Evolutionary conservation across 1,140 invertebrate species (phyloP).

Genomic region (Pseudomyrmex dendroicus): DNA sequence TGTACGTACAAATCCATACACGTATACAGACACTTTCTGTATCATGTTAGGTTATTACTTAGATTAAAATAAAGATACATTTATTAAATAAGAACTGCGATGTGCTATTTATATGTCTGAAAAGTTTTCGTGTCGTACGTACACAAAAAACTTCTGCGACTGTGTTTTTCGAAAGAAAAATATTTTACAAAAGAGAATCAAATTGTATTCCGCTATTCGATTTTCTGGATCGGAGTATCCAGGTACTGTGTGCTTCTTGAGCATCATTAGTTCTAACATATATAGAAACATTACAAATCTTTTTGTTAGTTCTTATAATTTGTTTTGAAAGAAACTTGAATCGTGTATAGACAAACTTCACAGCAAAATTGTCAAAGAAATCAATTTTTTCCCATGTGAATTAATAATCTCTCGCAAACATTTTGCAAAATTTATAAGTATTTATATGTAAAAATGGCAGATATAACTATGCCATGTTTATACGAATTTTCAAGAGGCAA

Average conservation of each 20-base stretch:
- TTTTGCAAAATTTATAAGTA: constrained; percentile 54
- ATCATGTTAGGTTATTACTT: constrained; percentile 67
- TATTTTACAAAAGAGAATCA: too few species aligned
- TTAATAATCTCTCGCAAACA: background rate
- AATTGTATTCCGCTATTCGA: too few species aligned
- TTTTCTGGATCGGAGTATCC: too few species aligned
- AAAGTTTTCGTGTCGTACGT: constrained; percentile 17
- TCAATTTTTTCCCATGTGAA: constrained; percentile 1
- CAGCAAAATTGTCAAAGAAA: constrained; percentile 11
- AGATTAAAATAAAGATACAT: constrained; percentile 70
- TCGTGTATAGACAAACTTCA: constrained; percentile 35
- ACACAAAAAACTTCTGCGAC: too few species aligned
- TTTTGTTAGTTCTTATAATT: background rate
- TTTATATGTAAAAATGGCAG: constrained; percentile 1
- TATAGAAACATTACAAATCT: too few species aligned
- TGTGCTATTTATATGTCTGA: constrained; percentile 50
- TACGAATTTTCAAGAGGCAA: constrained; percentile 75
- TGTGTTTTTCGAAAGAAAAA: too few species aligned
- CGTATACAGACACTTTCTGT: constrained; percentile 55
- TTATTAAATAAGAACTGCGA: constrained; percentile 59
- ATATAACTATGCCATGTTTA: constrained; percentile 58
- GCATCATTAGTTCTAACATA: too few species aligned
- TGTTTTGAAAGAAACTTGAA: constrained; percentile 25
- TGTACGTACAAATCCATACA: constrained; percentile 14
- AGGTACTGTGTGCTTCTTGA: too few species aligned